Percentiles rank a stretch among this genome's conserved stretches.
phyloP scores from a whole-genome alignment of 2,113 vertebrate genomes.

The Hyperopisus bebe region DNA sequence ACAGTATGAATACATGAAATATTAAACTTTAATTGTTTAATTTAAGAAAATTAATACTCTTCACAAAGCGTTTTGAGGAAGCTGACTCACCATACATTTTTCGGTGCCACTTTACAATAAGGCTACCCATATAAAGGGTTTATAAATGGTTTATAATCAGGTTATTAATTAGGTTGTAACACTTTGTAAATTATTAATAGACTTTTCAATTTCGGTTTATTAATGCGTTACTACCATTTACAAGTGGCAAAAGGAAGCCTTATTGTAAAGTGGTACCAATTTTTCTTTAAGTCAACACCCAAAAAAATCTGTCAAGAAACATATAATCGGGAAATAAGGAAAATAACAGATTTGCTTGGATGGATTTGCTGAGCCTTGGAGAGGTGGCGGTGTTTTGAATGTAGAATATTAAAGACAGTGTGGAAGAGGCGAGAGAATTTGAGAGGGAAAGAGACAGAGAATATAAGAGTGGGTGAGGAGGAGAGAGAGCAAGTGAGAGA shows the following conservation, averaged over 20 bases:
- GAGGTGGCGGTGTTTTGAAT: conserved; percentile 42
- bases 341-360: conserved; percentile 33
- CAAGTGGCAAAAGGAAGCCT: too few relatives aligned
- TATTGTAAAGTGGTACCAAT: neutral
- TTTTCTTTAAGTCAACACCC: neutral
- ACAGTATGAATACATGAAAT: neutral
- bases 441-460: conserved; percentile 22
- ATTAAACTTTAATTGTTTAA: neutral
- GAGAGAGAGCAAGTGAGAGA: conserved; percentile 19
- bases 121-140: too few relatives aligned
- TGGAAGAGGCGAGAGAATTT: conserved; percentile 23
- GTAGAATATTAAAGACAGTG: conserved; percentile 40
- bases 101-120: too few relatives aligned
- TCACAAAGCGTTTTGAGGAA: neutral
- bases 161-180: too few relatives aligned
- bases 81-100: neutral
- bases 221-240: too few relatives aligned
- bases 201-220: too few relatives aligned
- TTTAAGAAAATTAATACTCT: neutral
- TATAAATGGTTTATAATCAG: too few relatives aligned
- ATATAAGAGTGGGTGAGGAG: conserved; percentile 29
- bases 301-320: neutral
- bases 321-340: conserved; percentile 4
- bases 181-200: too few relatives aligned
- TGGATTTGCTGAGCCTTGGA: conserved; percentile 46